These are phyloP conservation scores for Himalopsyche phryganea DNA, from an alignment of 1,140 invertebrate genomes.

Conservation along the genomic window DNA sequence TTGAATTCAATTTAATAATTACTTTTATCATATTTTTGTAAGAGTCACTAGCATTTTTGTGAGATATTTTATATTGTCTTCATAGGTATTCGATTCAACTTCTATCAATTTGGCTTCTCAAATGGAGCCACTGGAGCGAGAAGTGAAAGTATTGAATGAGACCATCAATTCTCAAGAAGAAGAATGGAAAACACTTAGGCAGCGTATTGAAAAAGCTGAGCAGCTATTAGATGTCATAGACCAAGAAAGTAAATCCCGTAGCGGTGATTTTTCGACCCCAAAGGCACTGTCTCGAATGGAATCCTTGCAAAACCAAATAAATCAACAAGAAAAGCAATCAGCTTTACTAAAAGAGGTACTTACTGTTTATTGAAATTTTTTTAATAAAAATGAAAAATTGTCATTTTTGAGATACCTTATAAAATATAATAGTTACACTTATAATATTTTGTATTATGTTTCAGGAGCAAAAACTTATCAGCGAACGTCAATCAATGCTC, in stretches of 20 bases:
- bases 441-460: not conserved
- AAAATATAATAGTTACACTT: not conserved
- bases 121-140: constrained; percentile 49
- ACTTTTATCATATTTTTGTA: no score
- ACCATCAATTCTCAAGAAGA: constrained; percentile 48
- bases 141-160: constrained; percentile 46
- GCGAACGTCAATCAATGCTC: constrained; percentile 46
- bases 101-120: constrained; percentile 52
- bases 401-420: not conserved
- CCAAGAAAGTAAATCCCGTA: constrained; percentile 51
- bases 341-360: constrained; percentile 49
- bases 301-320: constrained; percentile 44
- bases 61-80: no score
- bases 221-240: constrained; percentile 50
- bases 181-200: constrained; percentile 52
- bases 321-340: constrained; percentile 44
- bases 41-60: not conserved
- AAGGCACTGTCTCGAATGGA: constrained; percentile 50
- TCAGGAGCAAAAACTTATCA: constrained; percentile 50
- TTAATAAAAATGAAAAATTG: not conserved
- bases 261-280: constrained; percentile 36
- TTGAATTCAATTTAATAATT: no score
- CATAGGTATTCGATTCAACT: constrained; percentile 45
- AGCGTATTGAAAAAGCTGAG: constrained; percentile 52
- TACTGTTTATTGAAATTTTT: no score